Conservation (phyloP, 2,888 invertebrate species). For the Caenorhabditis panamensis region DNA sequence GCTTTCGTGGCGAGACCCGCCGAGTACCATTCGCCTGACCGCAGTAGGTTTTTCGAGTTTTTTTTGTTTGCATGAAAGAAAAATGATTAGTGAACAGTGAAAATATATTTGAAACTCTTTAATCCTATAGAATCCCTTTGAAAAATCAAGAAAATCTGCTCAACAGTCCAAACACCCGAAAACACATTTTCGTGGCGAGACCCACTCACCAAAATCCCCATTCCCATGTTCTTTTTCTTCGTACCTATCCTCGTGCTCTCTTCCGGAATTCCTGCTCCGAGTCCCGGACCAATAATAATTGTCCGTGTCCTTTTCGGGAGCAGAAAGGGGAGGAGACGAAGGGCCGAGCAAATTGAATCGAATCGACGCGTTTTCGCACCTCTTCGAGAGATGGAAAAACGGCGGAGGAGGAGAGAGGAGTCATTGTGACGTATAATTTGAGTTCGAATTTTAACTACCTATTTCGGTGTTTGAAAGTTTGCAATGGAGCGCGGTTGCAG, state of each 20-base stretch:
- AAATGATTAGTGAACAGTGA: too few species aligned
- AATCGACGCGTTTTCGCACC: slow-evolving; percentile 37
- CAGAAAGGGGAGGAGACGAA: slow-evolving; percentile 18
- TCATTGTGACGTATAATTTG: slow-evolving; percentile 30
- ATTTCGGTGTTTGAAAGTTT: not conserved
- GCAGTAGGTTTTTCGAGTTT: too few species aligned
- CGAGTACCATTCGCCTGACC: too few species aligned
- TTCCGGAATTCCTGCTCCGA: not conserved
- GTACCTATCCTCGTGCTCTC: too few species aligned
- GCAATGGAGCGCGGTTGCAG: too few species aligned
- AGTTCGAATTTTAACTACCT: not conserved
- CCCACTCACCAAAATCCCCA: not conserved
- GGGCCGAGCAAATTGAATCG: slow-evolving; percentile 37
- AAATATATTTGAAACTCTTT: too few species aligned
- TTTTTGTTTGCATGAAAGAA: too few species aligned
- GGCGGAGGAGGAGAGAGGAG: slow-evolving; percentile 9
- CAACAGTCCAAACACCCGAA: too few species aligned
- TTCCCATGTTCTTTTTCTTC: not conserved
- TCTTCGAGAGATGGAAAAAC: slow-evolving; percentile 17
- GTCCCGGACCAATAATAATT: slow-evolving; percentile 2
- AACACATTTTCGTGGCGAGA: too few species aligned
- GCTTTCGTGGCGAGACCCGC: too few species aligned
- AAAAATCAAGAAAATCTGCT: too few species aligned
- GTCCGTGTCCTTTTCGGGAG: slow-evolving; percentile 39
- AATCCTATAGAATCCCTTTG: too few species aligned